Evolutionary conservation across 2,113 vertebrate species (phyloP), one percentile per base, ranked within the genome.

Genomic region (Tympanuchus pallidicinctus): DNA sequence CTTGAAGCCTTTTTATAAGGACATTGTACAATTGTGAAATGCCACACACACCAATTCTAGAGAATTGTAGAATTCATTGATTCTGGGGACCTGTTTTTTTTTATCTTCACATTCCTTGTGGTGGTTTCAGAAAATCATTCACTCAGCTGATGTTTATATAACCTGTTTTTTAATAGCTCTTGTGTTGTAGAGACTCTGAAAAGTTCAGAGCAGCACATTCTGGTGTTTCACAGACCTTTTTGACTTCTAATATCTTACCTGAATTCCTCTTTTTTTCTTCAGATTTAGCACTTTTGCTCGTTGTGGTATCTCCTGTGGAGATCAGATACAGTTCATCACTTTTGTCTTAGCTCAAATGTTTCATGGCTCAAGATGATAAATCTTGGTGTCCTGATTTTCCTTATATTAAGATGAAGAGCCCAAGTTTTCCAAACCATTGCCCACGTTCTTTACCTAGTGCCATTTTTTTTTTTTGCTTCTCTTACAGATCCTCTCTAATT

Each of bases 341-440:
- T 89, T 70, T 75, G 18, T 69, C 70, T 87, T 24, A 17, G 30
- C 8, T 24, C 6, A 67, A 42, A 13, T 60, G 34, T 56, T 75
- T 28, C 1, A 0, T 72, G 34, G 22, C 45, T 0, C 0, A 67
- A 59, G 28, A 32, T 4, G 3, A 5, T n/a, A 5, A 30, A 20
- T 88, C 11, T 5, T 65, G 45, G 59, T 28, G 21, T 36, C 20
- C 27, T 64, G 25, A 38, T n/a, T 82, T 72, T 57, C 61, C n/a
- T 66, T 64, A 66, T 21, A 40, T 72, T 30, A 69, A n/a, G 61
- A 59, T 2, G 18, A 43, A 40, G 21, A 43, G 13, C 32, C 25
- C 40, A 48, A 61, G 56, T 81, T 88, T 89, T 87, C 12, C 14
- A 76, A 57, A 52, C 69, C 36, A 65, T 67, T 72, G 20, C 11